Base-by-base conservation (phyloP, 2,797 vertebrate species). In the Leptatherina wallacei region DNA sequence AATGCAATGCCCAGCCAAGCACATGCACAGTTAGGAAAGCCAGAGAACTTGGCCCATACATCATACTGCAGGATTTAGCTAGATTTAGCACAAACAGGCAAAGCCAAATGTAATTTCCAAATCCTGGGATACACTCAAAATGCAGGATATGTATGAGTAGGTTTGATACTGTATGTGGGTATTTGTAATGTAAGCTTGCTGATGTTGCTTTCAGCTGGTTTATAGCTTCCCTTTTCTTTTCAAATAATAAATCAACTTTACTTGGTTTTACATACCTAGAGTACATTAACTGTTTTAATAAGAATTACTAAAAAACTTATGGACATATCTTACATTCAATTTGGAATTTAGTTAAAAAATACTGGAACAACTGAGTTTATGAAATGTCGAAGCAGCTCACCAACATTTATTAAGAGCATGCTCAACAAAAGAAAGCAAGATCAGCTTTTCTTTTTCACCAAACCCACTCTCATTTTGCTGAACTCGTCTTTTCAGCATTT, bases 331-430 rank as follows among this genome's bases (percentile, higher is more conserved):
- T 14, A 55, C 35, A 32, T 62, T 67, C 66, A n/a, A 29, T 58
- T 60, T 66, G 56, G 40, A 73, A 66, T 38, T 68, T 24, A 65
- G 55, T 68, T 79, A 16, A 47, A 69, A 73, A 61, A 22, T 22
- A 36, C n/a, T 40, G n/a, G n/a, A 49, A n/a, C 18, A 3, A 49
- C 47, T 38, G 4, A 56, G 24, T 72, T 72, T 67, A 56, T 59
- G 3, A 72, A 82, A 77, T 58, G 52, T 59, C 42, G 72, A 68
- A 77, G 74, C 6, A 64, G 2, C 65, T 71, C 85, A 71, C 65
- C 62, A 83, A 84, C 85, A 71, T 90, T 89, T 92, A 86, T 88
- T 83, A 89, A 90, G 75, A 82, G 73, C 70, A 54, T 6, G 69
- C 69, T 74, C 66, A 75, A 88, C 88, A 90, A 89, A 91, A 80